Evolutionary conservation across 2,797 vertebrate species (phyloP), one percentile per base, ranked within the genome.

Genomic region (Eupleurogrammus muticus): DNA sequence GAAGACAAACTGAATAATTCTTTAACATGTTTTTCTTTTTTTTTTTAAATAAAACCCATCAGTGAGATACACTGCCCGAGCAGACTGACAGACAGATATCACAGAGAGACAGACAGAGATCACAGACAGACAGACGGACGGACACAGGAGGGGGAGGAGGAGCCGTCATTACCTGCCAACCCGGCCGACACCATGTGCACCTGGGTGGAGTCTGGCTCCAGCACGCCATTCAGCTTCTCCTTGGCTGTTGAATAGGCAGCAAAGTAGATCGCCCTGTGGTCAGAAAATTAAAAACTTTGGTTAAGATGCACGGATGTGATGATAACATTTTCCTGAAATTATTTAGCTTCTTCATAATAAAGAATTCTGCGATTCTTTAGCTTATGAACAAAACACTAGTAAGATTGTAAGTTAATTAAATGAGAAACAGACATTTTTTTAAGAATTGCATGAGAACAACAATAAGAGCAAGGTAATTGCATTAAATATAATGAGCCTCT

Each of bases 131-230:
- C 70, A 66, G 55, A 85, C 74, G 68, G 61, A 77, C 66, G 68
- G 62, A 53, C 71, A 57, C 71, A 57, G 79, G 48, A 38, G 17
- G 77, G 74, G 74, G 65, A 46, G 63, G 60, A 65, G 75, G 87
- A 83, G 70, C 65, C 72, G 61, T 83, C 91, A 92, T 96, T 98
- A 98, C 98, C 98, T 98, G 98, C 98, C 90, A 98, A 89, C 83
- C 96, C 98, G 77, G 98, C 98, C 19, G 98, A 99, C 89, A 96
- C 91, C 97, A 99, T 98, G 93, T 99, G 97, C 87, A 99, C 97
- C 88, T 95, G 96, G 80, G 95, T 97, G 70, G 98, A 98, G 89
- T 99, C 98, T 40, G 97, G 95, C 84, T 95, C 95, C 81, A 98
- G 94, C 79, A 99, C 85, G 61, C 59, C 94, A 91, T 97, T 99